Conservation (phyloP, 2,113 vertebrate genomes). For the Egretta garzetta region DNA sequence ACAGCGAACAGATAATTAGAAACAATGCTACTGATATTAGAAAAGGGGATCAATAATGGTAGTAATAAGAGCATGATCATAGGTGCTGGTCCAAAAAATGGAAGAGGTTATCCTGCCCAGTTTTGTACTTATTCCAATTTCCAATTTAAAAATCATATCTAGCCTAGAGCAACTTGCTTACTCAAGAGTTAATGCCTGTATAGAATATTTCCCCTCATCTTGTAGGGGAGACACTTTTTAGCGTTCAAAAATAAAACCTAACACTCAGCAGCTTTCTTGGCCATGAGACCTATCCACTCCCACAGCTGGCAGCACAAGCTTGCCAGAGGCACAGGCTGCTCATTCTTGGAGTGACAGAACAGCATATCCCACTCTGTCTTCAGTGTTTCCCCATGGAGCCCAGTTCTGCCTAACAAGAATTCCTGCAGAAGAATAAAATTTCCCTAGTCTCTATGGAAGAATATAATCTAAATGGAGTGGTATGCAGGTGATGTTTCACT, state of each 20-base stretch:
- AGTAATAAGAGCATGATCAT: background rate
- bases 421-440: background rate
- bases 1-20: background rate
- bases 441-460: background rate
- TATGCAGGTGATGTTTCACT: background rate
- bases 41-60: background rate
- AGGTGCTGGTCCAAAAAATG: background rate
- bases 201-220: background rate
- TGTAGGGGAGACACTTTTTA: background rate
- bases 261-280: conserved; percentile 40
- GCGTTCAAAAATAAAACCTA: conserved; percentile 37
- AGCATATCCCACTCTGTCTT: background rate
- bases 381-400: background rate
- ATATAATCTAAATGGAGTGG: background rate
- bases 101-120: background rate
- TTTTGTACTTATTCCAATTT: background rate
- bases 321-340: conserved; percentile 14
- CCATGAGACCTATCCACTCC: background rate
- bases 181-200: background rate
- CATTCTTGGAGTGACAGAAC: background rate
- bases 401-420: background rate
- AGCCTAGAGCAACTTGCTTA: background rate
- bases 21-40: background rate
- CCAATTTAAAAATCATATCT: background rate
- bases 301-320: background rate